Evolutionary conservation across 2,797 vertebrate species (phyloP), one percentile per base, ranked within the genome.

Genomic region (Pterois miles): DNA sequence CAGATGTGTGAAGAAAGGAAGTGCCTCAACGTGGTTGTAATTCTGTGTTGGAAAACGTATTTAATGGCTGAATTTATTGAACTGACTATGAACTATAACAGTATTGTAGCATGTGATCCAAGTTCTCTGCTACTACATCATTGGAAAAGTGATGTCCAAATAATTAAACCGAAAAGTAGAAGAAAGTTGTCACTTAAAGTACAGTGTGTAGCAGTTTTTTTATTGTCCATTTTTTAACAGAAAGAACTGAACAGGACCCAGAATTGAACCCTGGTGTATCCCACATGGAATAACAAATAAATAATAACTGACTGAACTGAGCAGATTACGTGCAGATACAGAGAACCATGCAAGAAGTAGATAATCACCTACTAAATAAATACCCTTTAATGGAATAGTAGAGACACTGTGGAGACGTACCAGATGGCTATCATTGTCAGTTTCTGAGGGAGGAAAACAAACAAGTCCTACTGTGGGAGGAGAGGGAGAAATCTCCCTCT

Each of bases 371-470:
- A 58, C 57, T 71, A 20, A 76, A 68, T 40, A 6, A 71, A 62
- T 22, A 78, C 8, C n/a, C 27, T 34, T 52, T 84, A 79, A 65
- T 36, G 1, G 23, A 77, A 78, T 10, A 43, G 60, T 10, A 38
- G 68, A 88, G 62, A 62, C 53, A 53, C 62, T 36, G 40, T 68
- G 67, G 75, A 74, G 62, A 64, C 72, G 73, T 43, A 81, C 59
- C 74, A 81, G 69, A 90, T 76, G 72, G 60, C 48, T 82, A 71
- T 85, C 65, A 74, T 4, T 71, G 57, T 74, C 56, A 50, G 36
- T 79, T 85, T 83, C 63, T 25, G 76, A 75, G 22, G 14, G 40
- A 74, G 50, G 72, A 86, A 86, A 80, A 69, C 54, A 86, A 88
- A 86, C 82, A 81, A 60, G 54, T 73, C 48, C 58, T 60, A 31